Evolutionary conservation across 1,140 invertebrate genomes (phyloP), one percentile per base, ranked within the genome.

Genomic region (Temnothorax curvispinosus): DNA sequence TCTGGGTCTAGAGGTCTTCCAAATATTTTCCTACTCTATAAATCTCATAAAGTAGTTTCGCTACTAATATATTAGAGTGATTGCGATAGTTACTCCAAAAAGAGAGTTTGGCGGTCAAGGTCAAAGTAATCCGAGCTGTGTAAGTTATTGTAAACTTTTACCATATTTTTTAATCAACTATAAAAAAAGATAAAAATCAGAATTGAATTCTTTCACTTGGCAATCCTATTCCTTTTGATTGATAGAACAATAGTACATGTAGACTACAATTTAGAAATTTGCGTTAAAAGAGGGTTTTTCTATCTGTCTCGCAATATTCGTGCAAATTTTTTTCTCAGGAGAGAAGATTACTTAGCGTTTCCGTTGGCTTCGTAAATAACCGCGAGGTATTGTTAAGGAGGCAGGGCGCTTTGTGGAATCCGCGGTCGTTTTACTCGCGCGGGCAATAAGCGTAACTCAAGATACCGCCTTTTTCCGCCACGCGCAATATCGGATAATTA

Each of bases 401-500:
- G 11, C 67, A 2, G 80, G 41, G 47, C 69, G 71, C 69, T 84
- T 74, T 74, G 35, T 50, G 77, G 35, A 27, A 80, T 80, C 62
- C 47, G 41, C 80, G 54, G 41, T 74, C 80, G 69, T 82, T 44
- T 54, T 38, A 82, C 58, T 74, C 54, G 27, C 41, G n/a, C 69
- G 80, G 80, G 56, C 62, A 84, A 84, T 84, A 74, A 84, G 80
- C 56, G 54, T 84, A 84, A 84, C 54, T 84, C 80, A 84, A 84
- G 80, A 84, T 84, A 84, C 54, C 56, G 44, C 41, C 54, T 74
- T 82, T 84, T 84, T 74, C 52, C 80, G 38, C 41, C 38, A 41
- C 54, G 41, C 41, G 21, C 80, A 84, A 84, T 84, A 84, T 84
- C 80, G 80, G 74, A 84, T 84, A 84, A 84, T 84, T 84, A 84